Conservation (phyloP, 2,797 vertebrate species). For the Dallia pectoralis region DNA sequence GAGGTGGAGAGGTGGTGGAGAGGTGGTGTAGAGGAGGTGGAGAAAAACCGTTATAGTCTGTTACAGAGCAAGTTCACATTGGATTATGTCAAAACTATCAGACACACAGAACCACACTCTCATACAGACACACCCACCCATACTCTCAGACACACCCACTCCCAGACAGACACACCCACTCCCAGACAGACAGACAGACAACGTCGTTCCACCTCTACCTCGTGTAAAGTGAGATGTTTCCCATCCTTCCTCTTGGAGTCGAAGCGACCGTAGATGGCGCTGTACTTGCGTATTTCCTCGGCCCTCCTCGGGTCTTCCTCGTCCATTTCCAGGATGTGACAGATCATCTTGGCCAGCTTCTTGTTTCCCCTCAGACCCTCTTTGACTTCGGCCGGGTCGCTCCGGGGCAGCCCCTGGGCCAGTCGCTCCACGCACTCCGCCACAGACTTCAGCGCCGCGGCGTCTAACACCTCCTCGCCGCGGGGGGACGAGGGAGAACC, state of each 20-base stretch:
- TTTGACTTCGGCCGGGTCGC: conserved; percentile 83
- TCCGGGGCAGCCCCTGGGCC: conserved; percentile 83
- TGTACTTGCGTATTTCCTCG: conserved; percentile 97
- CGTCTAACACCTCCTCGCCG: conserved; percentile 89
- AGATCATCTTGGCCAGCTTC: conserved; percentile 96
- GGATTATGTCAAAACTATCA: neutral
- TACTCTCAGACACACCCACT: neutral
- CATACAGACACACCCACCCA: too few relatives aligned
- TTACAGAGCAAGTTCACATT: neutral
- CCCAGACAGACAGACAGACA: too few relatives aligned
- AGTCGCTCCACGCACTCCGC: conserved; percentile 93
- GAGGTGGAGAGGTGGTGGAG: too few relatives aligned
- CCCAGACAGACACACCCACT: neutral
- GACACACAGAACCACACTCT: too few relatives aligned
- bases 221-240: conserved; percentile 94
- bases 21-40: too few relatives aligned
- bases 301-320: conserved; percentile 90
- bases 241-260: conserved; percentile 98
- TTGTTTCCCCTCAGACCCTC: conserved; percentile 95
- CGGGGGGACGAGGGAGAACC: conserved; percentile 92
- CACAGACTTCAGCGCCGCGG: conserved; percentile 86
- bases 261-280: conserved; percentile 97
- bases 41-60: neutral
- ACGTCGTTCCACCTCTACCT: conserved; percentile 74
- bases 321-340: conserved; percentile 94